These are phyloP conservation scores for Carassius carassius DNA, from an alignment of 2,113 vertebrate species.

Conservation along the genomic window DNA sequence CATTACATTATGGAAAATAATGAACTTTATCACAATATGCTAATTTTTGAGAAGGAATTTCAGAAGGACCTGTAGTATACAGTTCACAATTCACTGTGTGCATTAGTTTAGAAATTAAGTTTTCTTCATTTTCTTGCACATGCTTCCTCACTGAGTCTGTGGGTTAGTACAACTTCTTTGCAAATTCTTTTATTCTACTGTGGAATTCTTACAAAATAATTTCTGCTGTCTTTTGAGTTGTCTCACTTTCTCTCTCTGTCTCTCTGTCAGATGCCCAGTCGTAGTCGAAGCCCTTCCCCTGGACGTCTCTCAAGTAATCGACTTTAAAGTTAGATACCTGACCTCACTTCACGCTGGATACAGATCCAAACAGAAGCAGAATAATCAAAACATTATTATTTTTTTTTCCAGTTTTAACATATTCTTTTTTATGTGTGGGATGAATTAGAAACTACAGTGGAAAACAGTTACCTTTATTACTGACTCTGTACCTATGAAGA, in stretches of 20 bases:
- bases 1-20: too few species aligned
- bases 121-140: conserved; percentile 29
- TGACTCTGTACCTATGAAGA: neutral
- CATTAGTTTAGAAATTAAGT: neutral
- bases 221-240: neutral
- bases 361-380: neutral
- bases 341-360: neutral
- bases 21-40: too few species aligned
- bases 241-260: neutral
- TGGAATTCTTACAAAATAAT: neutral
- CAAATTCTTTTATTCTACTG: neutral
- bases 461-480: neutral
- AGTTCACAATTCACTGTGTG: neutral
- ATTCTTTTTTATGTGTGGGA: conserved; percentile 4
- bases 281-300: conserved; percentile 70
- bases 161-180: conserved; percentile 31
- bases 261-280: conserved; percentile 64
- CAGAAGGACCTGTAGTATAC: too few species aligned
- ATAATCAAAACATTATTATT: neutral
- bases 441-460: neutral
- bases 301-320: conserved; percentile 64
- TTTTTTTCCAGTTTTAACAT: neutral
- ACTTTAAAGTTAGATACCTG: conserved; percentile 61
- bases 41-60: too few species aligned
- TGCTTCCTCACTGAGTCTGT: conserved; percentile 14